Evolutionary conservation across 2,797 vertebrate species (phyloP), one percentile per base, ranked within the genome.

Genomic region (Esox masquinongy): DNA sequence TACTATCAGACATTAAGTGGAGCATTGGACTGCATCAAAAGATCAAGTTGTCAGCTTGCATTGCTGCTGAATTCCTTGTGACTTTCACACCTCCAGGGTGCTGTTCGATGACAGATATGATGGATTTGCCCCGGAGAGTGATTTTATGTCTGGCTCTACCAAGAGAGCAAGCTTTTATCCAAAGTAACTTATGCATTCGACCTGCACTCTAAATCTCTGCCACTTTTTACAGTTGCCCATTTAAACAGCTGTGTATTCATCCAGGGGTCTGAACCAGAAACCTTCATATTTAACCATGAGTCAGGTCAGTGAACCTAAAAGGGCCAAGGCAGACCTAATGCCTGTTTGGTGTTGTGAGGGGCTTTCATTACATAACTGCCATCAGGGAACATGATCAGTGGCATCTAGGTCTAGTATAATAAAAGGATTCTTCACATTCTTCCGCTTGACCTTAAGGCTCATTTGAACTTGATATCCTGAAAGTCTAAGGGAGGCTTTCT

Each of bases 301-400:
- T 85, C 73, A 73, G 72, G 77, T 81, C 82, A 81, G 75, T 47
- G 68, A 84, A 84, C 77, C 85, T 78, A 85, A 85, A 85, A 70
- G 86, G 85, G 71, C 73, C 74, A 61, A 11, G 11, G 56, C n/a
- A 59, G 56, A 7, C 51, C 53, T 73, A 11, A 39, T 59, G 34
- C 69, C 81, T 88, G 72, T 79, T 82, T 85, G 82, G 86, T 86
- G 77, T 86, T 87, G 79, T 86, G 76, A 86, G 80, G 83, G 80
- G 12, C 9, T 24, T 81, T 85, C 86, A 76, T 67, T 67, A 67
- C 31, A 26, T 31, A 67, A 67, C 64, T 31, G 83, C 77, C 80
- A 85, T 24, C n/a, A 74, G 76, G 77, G 80, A 74, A 83, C 67
- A 75, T 77, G 68, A 85, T 84, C 84, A 88, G 81, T 77, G 73